Base-by-base conservation (phyloP, 1,140 invertebrate species). In the Brachionus rotundiformis region DNA sequence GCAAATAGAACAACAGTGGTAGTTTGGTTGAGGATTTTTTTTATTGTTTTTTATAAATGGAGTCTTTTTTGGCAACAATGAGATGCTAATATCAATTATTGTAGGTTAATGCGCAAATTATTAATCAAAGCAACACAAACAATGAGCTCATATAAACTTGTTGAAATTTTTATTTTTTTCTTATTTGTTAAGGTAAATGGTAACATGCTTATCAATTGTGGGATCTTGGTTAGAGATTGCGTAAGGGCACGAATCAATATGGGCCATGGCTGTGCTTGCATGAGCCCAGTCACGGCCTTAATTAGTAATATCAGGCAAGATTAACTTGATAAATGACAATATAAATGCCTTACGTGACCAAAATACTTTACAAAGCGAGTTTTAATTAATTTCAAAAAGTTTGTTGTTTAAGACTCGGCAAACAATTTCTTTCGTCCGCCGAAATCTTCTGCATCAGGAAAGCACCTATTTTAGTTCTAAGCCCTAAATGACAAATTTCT, bases 391-490 rank as follows among this genome's bases (percentile, higher is more conserved):
- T 29, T 29, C 29, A 63, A 29, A n/a, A n/a, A 27, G 61, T 63
- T 63, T 63, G 16, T 8, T 36, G n/a, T 68, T 36, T 5, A 68
- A 68, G 31, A 68, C 63, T 68, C 3, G 16, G 47, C n/a, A n/a
- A n/a, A n/a, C n/a, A n/a, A n/a, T n/a, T n/a, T n/a, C n/a, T n/a
- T n/a, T n/a, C n/a, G n/a, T n/a, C n/a, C n/a, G n/a, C n/a, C n/a
- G n/a, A 68, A 68, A 68, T 68, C 63, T 68, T 68, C 8, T 33
- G 63, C 27, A 68, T 68, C 63, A 68, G 63, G 63, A 68, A 68
- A 68, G 16, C 63, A 68, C 63, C 63, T 68, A 68, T 19, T 36
- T 36, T 16, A 2, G n/a, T 36, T 13, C 4, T 16, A 16, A n/a
- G 16, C 31, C 19, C 29, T 31, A 36, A 68, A 36, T 68, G 33